Conservation (phyloP, 2,113 vertebrate species). For the Myiozetetes cayanensis region DNA sequence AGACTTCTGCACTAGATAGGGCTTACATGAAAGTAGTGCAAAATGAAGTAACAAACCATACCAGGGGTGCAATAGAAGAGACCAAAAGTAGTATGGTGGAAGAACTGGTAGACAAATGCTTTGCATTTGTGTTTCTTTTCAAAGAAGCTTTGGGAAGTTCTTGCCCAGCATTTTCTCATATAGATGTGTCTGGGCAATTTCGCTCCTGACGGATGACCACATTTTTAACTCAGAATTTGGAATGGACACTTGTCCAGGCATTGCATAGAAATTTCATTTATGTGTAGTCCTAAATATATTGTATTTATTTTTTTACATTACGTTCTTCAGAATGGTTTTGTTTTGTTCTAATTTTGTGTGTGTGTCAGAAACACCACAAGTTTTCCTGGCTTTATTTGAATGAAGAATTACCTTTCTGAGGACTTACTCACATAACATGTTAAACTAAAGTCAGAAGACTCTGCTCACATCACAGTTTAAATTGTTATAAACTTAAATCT, state of each 20-base stretch:
- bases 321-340: not conserved
- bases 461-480: not conserved
- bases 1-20: not conserved
- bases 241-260: not conserved
- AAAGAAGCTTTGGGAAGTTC: not conserved
- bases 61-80: not conserved
- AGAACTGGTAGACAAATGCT: not conserved
- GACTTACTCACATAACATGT: not conserved
- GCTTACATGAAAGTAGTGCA: not conserved
- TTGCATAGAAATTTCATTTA: not conserved
- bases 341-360: not conserved
- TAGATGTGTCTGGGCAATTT: accelerated
- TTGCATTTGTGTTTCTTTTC: not conserved
- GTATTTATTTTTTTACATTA: not conserved
- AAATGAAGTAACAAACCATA: not conserved
- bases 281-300: not conserved
- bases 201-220: not conserved
- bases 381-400: not conserved
- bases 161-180: not conserved
- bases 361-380: not conserved
- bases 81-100: not conserved
- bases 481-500: not conserved
- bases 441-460: not conserved
- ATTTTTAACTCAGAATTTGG: not conserved
- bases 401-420: not conserved